Evolutionary conservation across 2,797 vertebrate species (phyloP), one percentile per base, ranked within the genome.

Genomic region (Takifugu ocellatus): DNA sequence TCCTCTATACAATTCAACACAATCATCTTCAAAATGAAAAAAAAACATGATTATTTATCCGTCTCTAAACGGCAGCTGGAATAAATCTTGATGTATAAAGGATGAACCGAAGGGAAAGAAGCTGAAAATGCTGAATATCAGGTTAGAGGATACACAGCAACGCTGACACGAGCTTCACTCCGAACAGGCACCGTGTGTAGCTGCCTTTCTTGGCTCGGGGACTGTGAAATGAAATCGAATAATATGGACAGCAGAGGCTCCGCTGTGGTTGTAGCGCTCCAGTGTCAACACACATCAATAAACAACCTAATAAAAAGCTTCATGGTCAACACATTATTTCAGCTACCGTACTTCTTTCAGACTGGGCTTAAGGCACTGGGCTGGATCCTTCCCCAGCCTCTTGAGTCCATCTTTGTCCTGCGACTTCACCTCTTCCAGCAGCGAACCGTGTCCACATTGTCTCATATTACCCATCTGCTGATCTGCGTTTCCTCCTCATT

Each of bases 271-370:
- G 80, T 21, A 78, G 70, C 77, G 61, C 79, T 80, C 73, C 75
- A 59, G 66, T 85, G 84, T 88, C 86, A 86, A 82, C 84, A 81
- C 72, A 83, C 85, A 83, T 88, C 83, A 86, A 84, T 89, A 85
- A 86, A 81, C 78, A 87, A 77, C 54, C 74, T 74, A 78, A 83
- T 84, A 87, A 88, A 86, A 82, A 43, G 53, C 66, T 68, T 60
- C 29, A 43, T 61, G 79, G 81, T 81, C 67, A 76, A 83, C 86
- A 81, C 74, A 81, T 80, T 86, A 62, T 64, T 63, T 53, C 48
- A 70, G 10, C 60, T 61, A 80, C 62, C 61, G 16, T 45, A n/a
- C 14, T 46, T 10, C 16, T 46, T n/a, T 21, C 44, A n/a, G 17
- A 9, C 44, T 46, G 44, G 3, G 15, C 44, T 7, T 3, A 2